Evolutionary conservation across 2,113 vertebrate species (phyloP), one percentile per base, ranked within the genome.

Genomic region (Thryonomys swinderianus): DNA sequence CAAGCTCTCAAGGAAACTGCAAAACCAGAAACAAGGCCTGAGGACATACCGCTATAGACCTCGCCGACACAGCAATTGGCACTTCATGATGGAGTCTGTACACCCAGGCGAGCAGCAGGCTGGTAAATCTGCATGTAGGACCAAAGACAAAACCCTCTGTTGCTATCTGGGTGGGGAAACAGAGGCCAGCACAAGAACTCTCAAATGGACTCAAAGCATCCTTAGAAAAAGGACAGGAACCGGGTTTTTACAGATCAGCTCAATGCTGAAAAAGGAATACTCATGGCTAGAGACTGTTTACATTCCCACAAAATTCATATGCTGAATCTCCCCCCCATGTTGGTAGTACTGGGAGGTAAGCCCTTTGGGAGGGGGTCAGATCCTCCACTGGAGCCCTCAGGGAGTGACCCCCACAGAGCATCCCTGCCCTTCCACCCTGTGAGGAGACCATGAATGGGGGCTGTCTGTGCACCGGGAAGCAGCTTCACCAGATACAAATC

Each of bases 21-120:
- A 64, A 37, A 74, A 13, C n/a, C 20, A 23, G 40, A 27, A 3
- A 34, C 0, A 27, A 74, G 40, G 71, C 27, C 23, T 11, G 1
- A 45, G 17, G 16, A 59, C 23, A 61, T 10, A 42, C 0, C 0
- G 0, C 1, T 2, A 16, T 3, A 25, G 16, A 66, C 2, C 12
- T 2, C 16, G 51, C 21, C 0, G 12, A 25, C 3, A 5, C 1
- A 0, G 12, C 0, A 5, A 45, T 11, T 45, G 42, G 73, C 20
- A 18, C 51, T 61, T 32, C 73, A 14, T 42, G n/a, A 20, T 3
- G 5, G 76, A 45, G 53, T 42, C 40, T 13, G 23, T 34, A 25
- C 9, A 8, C 6, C 12, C 37, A 1, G 23, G 2, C 0, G 0
- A 69, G 64, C 4, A 66, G 62, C 45, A 69, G 37, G 37, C 57